A percentile compares a stretch with the other conserved stretches of the same genome.
Evolutionary conservation across 2,797 vertebrate species (phyloP).

Genomic region (Carcharodon carcharias): DNA sequence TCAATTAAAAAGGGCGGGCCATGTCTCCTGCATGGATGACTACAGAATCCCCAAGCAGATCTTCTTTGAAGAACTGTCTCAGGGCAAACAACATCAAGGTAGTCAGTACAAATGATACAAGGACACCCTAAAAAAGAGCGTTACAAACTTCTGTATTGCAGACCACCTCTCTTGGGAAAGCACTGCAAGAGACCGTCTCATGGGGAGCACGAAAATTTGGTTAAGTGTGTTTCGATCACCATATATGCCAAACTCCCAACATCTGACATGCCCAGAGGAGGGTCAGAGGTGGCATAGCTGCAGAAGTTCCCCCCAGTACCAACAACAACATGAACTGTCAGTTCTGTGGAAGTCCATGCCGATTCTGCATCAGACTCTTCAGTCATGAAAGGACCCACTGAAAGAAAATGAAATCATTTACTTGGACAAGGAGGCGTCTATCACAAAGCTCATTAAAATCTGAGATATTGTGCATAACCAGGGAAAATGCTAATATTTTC

Average conservation of each 20-base stretch:
- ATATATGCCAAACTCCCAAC: neutral
- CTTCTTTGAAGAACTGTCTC: no score
- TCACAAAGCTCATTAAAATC: neutral
- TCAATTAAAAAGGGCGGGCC: no score
- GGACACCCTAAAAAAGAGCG: no score
- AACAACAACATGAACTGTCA: neutral
- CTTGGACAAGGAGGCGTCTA: no score
- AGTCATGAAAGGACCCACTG: neutral
- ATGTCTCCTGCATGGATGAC: no score
- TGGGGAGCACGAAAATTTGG: neutral
- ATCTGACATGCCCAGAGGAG: neutral
- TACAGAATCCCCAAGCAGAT: no score
- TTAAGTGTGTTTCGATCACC: neutral
- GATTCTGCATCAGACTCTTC: neutral
- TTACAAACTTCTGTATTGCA: neutral
- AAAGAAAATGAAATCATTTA: no score
- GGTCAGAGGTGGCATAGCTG: neutral
- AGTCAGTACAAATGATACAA: no score
- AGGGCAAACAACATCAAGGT: no score
- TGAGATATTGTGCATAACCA: neutral
- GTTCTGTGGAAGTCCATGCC: neutral
- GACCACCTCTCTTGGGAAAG: no score
- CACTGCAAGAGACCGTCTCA: neutral
- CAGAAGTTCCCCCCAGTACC: no score
- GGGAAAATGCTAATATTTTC: neutral